Base-by-base conservation (phyloP, 2,888 invertebrate species). In the Bursaphelenchus okinawaensis region DNA sequence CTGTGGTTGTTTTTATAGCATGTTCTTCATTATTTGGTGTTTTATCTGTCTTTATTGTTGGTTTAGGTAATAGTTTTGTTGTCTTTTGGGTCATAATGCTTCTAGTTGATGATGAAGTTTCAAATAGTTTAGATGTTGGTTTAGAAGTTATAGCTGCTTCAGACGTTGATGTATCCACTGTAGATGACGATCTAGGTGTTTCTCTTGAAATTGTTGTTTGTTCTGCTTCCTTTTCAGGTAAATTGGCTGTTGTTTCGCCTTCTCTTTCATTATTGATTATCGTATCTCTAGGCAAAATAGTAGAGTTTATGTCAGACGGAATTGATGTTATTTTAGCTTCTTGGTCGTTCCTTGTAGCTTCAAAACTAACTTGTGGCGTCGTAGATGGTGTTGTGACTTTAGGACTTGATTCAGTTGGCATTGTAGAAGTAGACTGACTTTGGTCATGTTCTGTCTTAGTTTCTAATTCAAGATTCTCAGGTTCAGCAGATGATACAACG, bases 151-250 rank as follows among this genome's bases (percentile, higher is more conserved):
- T 59, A 22, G 20, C 8, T 0, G 40, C 8, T 66, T 64, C 67
- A 20, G 68, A 65, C 16, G 31, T 8, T 57, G 22, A 24, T 68
- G 4, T 51, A 22, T 64, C 40, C 12, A 40, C 12, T 40, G 40
- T 40, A 16, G 40, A 40, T 40, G n/a, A n/a, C n/a, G 40, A 40
- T 16, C 40, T 40, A 16, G 19, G 19, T 40, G 16, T n/a, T 40
- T 40, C 12, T 40, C n/a, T 40, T 40, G 40, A 40, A 40, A 19
- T 40, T 40, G 40, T 40, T 40, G 40, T 16, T n/a, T 40, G 16
- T 16, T 16, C 40, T 40, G 16, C n/a, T 40, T 40, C 12, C 40
- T n/a, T n/a, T n/a, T n/a, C n/a, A n/a, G n/a, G n/a, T n/a, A n/a
- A n/a, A n/a, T n/a, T n/a, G n/a, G n/a, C n/a, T n/a, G n/a, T n/a